phyloP scores from a whole-genome alignment of 2,888 invertebrate genomes.

The Zaprionus bogoriensis region DNA sequence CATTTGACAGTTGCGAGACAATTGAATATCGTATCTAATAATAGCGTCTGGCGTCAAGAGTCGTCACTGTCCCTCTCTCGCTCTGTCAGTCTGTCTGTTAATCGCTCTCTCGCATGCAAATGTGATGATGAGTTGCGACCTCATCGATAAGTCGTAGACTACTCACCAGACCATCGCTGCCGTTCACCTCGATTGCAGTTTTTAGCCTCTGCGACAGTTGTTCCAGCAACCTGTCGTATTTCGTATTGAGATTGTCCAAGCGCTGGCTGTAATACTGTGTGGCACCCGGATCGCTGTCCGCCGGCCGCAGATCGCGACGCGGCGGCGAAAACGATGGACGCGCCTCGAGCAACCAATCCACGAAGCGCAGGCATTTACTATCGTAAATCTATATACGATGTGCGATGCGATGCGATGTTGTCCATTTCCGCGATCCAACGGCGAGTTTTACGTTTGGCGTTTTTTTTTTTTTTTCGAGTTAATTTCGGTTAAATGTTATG shows the following conservation, averaged over 20 bases:
- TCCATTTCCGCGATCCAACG: not conserved
- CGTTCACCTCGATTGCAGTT: slow-evolving; percentile 83
- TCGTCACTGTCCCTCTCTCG: slow-evolving; percentile 3
- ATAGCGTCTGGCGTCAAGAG: slow-evolving; percentile 50
- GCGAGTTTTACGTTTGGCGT: slow-evolving; percentile 4
- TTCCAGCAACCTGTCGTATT: slow-evolving; percentile 83
- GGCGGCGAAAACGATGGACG: slow-evolving; percentile 83
- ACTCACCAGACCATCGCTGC: slow-evolving; percentile 83
- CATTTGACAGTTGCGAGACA: slow-evolving; percentile 11
- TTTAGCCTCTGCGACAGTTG: slow-evolving; percentile 82
- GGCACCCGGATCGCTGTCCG: slow-evolving; percentile 82
- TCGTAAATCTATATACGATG: slow-evolving; percentile 81
- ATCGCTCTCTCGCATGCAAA: slow-evolving; percentile 21
- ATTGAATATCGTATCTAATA: slow-evolving; percentile 43
- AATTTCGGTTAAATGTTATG: slow-evolving; percentile 77
- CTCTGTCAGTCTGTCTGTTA: too few species aligned
- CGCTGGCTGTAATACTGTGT: slow-evolving; percentile 83
- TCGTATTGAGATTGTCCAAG: slow-evolving; percentile 82
- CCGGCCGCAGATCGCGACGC: slow-evolving; percentile 81
- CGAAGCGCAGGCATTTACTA: slow-evolving; percentile 83
- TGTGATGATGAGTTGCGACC: not conserved
- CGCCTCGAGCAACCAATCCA: slow-evolving; percentile 83
- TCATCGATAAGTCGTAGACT: not conserved
- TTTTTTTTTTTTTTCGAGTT: slow-evolving; percentile 56
- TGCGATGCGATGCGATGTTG: slow-evolving; percentile 11